Base-by-base conservation (phyloP, 2,797 vertebrate genomes). In the Peromyscus melanophrys region DNA sequence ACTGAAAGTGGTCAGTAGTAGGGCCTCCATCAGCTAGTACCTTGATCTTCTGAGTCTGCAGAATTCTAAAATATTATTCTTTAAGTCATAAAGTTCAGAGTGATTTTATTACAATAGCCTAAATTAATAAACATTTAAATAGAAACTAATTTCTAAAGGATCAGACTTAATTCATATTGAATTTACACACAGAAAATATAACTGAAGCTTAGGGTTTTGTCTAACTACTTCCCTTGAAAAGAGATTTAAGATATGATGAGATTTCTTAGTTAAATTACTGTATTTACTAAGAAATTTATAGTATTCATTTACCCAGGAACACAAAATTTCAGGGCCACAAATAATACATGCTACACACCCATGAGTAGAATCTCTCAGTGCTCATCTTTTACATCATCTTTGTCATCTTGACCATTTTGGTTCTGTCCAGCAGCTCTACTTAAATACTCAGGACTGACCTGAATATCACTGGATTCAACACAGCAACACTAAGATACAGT, bases 101-200 rank as follows among this genome's bases (percentile, higher is more conserved):
- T 21, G 37, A 21, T 43, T 87, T 76, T 87, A 49, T 67, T 81
- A 65, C 2, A 87, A 19, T 8, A 69, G 40, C 27, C 19, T 27
- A n/a, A 92, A 78, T 11, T 55, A 92, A 92, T 63, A 92, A 83
- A 80, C 89, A 95, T n/a, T 96, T 96, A 96, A 92, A 34, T 3
- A n/a, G n/a, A 76, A 83, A 87, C 49, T 81, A 90, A 81, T 81
- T 93, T 88, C 57, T 82, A 93, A 55, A 95, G 6, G 46, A 88
- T 88, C 23, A 93, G 49, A 86, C 37, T 90, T 92, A 90, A 82
- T 34, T 40, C 81, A 82, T 23, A 91, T 29, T 52, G 43, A 49
- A 46, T 46, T 73, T 88, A 95, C 93, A 87, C 43, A 91, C 3
- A 87, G 37, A 86, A 95, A 93, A 88, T 25, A 40, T 71, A 95